Conservation (phyloP, 1,140 invertebrate genomes). For the Euura lappo region DNA sequence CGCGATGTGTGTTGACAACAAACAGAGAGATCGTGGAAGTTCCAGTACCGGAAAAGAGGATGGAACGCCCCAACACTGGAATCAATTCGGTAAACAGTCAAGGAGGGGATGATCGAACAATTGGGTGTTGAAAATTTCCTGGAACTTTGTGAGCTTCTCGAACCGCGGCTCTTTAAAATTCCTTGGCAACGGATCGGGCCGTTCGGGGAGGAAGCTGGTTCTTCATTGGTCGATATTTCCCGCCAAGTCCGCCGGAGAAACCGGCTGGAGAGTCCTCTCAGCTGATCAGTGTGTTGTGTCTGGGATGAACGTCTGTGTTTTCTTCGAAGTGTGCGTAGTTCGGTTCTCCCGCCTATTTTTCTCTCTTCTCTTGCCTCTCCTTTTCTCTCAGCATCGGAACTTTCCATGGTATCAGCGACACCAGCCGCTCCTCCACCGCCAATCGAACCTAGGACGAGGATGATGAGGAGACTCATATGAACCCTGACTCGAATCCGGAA, state of each 20-base stretch:
- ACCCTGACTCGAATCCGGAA: background rate
- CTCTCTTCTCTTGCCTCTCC: too few species aligned
- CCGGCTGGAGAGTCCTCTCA: background rate
- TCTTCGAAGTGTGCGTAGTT: background rate
- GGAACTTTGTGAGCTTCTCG: too few species aligned
- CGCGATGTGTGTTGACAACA: background rate
- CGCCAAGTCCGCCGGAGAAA: background rate
- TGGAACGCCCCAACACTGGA: background rate
- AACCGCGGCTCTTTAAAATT: background rate
- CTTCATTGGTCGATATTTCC: background rate
- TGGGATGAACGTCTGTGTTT: background rate
- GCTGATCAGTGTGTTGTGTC: conserved; percentile 4
- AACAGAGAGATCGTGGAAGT: background rate
- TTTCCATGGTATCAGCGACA: background rate
- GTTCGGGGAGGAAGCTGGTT: background rate
- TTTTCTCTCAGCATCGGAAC: too few species aligned
- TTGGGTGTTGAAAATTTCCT: too few species aligned
- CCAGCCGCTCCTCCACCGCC: background rate
- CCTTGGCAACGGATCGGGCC: conserved; percentile 1
- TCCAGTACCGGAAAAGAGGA: too few species aligned
- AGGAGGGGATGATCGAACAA: background rate
- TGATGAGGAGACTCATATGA: background rate
- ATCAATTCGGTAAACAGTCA: background rate
- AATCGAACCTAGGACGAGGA: background rate
- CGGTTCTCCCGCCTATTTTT: background rate